phyloP scores from a whole-genome alignment of 1,140 invertebrate genomes.

The Leptoteleia sp. region DNA sequence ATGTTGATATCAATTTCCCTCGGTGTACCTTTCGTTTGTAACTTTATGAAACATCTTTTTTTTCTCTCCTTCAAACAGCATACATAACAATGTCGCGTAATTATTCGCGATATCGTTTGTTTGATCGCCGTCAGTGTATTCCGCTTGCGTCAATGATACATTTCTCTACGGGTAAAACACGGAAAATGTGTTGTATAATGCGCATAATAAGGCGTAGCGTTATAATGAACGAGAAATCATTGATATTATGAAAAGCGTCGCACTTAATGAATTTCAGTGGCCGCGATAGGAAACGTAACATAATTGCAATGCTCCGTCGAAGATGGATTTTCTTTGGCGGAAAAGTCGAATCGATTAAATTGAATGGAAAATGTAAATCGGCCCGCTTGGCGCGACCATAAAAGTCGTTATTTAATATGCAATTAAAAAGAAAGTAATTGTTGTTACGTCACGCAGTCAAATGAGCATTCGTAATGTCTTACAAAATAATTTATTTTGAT shows the following conservation, averaged over 20 bases:
- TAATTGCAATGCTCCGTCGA: slow-evolving; percentile 2
- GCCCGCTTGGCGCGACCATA: slow-evolving; percentile 5
- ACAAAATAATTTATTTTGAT: slow-evolving; percentile 25
- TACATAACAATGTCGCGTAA: no score
- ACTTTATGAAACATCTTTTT: no score
- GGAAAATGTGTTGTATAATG: slow-evolving; percentile 58
- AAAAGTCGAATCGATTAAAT: background rate
- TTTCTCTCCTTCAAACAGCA: no score
- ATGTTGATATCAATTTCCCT: no score
- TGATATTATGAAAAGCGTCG: background rate
- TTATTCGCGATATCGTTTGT: slow-evolving; percentile 15
- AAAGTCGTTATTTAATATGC: slow-evolving; percentile 53
- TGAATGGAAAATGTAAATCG: slow-evolving; percentile 26
- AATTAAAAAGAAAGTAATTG: slow-evolving; percentile 60
- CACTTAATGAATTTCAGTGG: background rate
- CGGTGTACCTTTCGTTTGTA: no score
- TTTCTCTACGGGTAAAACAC: slow-evolving; percentile 26
- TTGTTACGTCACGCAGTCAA: slow-evolving; percentile 30
- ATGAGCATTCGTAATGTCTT: slow-evolving; percentile 25
- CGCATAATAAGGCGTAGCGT: slow-evolving; percentile 11
- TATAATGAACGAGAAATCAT: slow-evolving; percentile 12
- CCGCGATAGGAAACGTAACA: no score
- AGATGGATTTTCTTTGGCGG: background rate
- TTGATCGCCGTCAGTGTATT: slow-evolving; percentile 12
- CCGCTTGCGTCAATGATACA: slow-evolving; percentile 42